These are phyloP conservation scores for Delia radicum DNA, from an alignment of 1,140 invertebrate genomes.

Conservation along the genomic window DNA sequence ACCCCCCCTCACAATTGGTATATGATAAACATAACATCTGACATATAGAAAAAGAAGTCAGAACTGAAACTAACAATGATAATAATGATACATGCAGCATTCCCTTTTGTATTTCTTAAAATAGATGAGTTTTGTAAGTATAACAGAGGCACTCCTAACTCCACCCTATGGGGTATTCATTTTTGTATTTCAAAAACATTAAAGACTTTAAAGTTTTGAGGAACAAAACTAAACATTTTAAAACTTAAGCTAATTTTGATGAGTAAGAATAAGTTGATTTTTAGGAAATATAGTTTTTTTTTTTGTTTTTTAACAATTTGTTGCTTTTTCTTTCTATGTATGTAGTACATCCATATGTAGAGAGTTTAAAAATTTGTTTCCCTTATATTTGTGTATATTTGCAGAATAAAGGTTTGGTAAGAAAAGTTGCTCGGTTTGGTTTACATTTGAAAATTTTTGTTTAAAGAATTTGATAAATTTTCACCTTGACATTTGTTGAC, in stretches of 20 bases:
- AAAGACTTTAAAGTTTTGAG: background rate
- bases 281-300: background rate
- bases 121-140: constrained; percentile 15
- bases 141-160: constrained; percentile 6
- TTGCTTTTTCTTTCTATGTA: background rate
- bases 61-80: background rate
- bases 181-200: background rate
- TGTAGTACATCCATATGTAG: background rate
- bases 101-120: background rate
- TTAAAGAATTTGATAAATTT: constrained; percentile 20
- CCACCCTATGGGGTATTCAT: constrained; percentile 2
- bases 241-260: background rate
- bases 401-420: background rate
- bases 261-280: background rate
- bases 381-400: no score
- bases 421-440: background rate
- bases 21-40: background rate
- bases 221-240: background rate
- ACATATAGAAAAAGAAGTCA: no score
- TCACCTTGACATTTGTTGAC: constrained; percentile 26
- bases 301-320: background rate
- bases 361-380: background rate
- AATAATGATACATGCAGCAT: background rate
- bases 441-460: background rate
- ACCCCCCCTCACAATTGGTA: background rate